Conservation (phyloP, 53 echinoderm and acorn worm genomes). For the Arbacia lixula region DNA sequence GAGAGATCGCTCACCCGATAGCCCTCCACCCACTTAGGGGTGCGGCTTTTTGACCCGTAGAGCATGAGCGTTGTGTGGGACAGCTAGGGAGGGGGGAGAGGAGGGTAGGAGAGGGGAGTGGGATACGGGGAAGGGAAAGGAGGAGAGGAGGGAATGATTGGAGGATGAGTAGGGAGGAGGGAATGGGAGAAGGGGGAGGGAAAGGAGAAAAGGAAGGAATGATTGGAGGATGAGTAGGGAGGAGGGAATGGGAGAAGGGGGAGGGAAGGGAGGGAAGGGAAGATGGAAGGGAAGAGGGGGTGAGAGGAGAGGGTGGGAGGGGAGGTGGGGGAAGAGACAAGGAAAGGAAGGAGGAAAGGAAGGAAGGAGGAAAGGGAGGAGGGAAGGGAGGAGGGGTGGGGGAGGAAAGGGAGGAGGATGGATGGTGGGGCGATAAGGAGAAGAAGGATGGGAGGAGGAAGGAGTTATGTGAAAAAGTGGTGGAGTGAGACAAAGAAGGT, state of each 20-base stretch:
- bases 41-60: neutral
- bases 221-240: neutral
- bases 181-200: neutral
- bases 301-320: neutral
- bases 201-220: neutral
- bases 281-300: neutral
- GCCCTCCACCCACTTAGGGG: neutral
- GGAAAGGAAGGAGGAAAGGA: conserved; percentile 12
- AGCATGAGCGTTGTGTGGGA: neutral
- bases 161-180: neutral
- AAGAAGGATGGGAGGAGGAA: neutral
- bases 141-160: no score
- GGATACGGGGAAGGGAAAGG: neutral
- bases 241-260: neutral
- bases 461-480: neutral
- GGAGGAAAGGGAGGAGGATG: neutral
- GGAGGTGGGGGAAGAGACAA: no score
- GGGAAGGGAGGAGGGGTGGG: neutral
- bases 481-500: no score
- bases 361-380: neutral
- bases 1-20: conserved; percentile 20
- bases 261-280: neutral
- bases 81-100: neutral
- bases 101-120: neutral
- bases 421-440: no score